Evolutionary conservation across 2,797 vertebrate species (phyloP), one percentile per base, ranked within the genome.

Genomic region (Lepus oiostolus): DNA sequence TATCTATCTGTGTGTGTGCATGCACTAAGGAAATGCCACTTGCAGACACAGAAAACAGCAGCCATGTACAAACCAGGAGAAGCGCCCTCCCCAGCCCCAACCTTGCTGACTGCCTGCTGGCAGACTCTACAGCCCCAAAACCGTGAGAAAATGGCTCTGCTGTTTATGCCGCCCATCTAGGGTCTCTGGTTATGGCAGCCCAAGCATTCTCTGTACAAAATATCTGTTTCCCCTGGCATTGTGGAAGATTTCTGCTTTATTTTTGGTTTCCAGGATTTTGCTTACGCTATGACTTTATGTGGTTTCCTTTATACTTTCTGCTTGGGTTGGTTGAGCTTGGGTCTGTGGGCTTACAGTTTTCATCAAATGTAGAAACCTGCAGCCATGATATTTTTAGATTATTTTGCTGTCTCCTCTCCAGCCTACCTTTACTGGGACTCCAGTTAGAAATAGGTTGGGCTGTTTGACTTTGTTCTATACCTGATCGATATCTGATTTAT

Each of bases 311-410:
- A 38, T 7, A 21, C 47, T 81, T 95, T 72, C 54, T 81, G 19
- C 79, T 60, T 86, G 26, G 19, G 32, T 72, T 67, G 54, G 54
- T 70, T 54, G 65, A 54, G 63, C n/a, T 75, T 70, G 14, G 14
- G 68, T 85, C 32, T 79, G 63, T 71, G 12, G 7, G 3, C 84
- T 54, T 79, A 84, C 42, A 35, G 8, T 54, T 54, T 38, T 60
- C 7, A 94, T 70, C n/a, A 63, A 83, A 72, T 96, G 85, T 68
- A 22, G 9, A 88, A 84, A 86, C 24, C 14, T 50, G 24, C 74
- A 42, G 9, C 6, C 24, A 30, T 38, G 84, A 50, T 54, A 79
- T 88, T 88, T 90, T 38, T 62, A 60, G 50, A 62, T 50, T 32
- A 68, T 26, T 72, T 58, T 76, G 68, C 74, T 42, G 19, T 80